Percentiles rank a stretch among this genome's conserved stretches.
Conservation (phyloP, 2,113 vertebrate genomes). For the Pachycephala philippinensis region DNA sequence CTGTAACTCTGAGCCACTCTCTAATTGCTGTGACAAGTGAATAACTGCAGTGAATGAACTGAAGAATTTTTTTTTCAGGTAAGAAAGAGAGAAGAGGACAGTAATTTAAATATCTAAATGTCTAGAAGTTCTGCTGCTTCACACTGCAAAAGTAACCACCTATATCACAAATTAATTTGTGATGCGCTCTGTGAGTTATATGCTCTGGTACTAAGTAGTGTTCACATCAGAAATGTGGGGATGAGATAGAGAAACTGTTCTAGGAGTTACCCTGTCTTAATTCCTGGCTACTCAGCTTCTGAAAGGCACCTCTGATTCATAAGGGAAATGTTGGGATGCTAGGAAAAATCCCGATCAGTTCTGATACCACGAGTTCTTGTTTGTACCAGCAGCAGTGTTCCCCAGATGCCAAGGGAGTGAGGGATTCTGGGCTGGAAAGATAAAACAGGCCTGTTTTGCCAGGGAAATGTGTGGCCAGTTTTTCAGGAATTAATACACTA, state of each 20-base stretch:
- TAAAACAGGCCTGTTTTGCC: background rate
- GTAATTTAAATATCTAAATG: background rate
- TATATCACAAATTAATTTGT: background rate
- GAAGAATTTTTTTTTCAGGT: background rate
- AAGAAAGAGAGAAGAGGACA: background rate
- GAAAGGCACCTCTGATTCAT: background rate
- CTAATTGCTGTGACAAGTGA: background rate
- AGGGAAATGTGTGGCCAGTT: background rate
- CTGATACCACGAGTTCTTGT: background rate
- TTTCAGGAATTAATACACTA: background rate
- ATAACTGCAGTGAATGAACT: background rate
- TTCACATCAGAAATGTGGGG: background rate
- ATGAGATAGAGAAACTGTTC: background rate
- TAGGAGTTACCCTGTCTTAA: background rate
- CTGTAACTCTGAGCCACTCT: background rate
- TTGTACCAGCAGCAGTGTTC: background rate
- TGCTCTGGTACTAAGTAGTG: background rate
- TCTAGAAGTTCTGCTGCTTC: background rate
- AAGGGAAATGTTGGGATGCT: background rate
- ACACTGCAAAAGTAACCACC: background rate
- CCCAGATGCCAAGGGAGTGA: background rate
- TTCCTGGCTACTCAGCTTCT: background rate
- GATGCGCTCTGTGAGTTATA: background rate
- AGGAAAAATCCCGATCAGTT: fast-evolving
- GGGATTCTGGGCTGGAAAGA: background rate